Conservation (phyloP, 1,140 invertebrate species). For the Drosophila littoralis region DNA sequence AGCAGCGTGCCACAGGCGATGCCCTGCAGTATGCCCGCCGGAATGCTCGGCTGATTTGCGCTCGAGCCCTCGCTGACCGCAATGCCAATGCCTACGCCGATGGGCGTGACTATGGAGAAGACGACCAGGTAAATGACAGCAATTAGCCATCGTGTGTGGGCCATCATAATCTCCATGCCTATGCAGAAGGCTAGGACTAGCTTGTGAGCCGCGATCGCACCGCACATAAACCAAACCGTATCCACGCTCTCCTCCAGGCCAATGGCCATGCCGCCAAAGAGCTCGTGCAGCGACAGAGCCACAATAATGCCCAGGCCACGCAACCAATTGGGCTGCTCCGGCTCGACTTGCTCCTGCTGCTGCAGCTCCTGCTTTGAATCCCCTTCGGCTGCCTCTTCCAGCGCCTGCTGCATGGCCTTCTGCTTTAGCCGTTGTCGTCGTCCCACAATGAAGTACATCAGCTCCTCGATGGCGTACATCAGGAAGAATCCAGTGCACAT, state of each 20-base stretch:
- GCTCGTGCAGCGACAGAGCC: constrained; percentile 94
- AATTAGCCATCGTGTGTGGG: constrained; percentile 87
- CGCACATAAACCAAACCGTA: constrained; percentile 92
- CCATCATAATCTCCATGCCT: constrained; percentile 90
- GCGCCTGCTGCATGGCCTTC: constrained; percentile 9
- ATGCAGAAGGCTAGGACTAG: constrained; percentile 94
- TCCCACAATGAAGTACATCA: constrained; percentile 89
- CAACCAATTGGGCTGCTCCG: constrained; percentile 85
- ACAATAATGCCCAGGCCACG: constrained; percentile 91
- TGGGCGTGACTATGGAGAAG: constrained; percentile 91
- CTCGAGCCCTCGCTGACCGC: constrained; percentile 86
- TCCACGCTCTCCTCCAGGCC: constrained; percentile 89
- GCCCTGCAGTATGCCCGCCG: constrained; percentile 85
- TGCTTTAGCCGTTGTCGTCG: constrained; percentile 77
- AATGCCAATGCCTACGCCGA: constrained; percentile 90
- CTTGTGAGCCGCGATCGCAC: constrained; percentile 94
- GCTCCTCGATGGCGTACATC: constrained; percentile 93
- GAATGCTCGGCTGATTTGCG: constrained; percentile 86
- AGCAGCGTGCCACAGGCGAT: constrained; percentile 89
- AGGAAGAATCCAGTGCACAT: constrained; percentile 92
- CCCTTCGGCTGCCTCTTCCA: background rate
- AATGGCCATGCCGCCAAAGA: constrained; percentile 95
- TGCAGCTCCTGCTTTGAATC: constrained; percentile 84
- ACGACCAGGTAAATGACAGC: constrained; percentile 89
- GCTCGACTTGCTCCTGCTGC: constrained; percentile 39